Base-by-base conservation (phyloP, 2,888 invertebrate genomes). In the Heteromyza rotundicornis region DNA sequence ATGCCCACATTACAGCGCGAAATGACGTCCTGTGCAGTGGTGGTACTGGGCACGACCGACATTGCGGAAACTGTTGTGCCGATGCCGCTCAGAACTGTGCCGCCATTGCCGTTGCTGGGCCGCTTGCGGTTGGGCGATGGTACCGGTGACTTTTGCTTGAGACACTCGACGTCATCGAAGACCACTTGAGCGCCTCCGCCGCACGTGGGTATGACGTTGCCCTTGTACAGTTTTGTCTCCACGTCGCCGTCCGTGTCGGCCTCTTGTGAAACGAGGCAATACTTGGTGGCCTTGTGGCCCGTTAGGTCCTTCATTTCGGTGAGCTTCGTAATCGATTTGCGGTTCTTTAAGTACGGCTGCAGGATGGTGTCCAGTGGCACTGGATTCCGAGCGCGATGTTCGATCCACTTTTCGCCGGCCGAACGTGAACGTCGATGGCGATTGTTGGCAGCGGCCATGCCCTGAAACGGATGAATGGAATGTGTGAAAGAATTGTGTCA, bases 181-280 rank as follows among this genome's bases (percentile, higher is more conserved):
- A 97, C 90, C 0, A 98, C 92, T 77, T 98, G 96, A 0, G 96
- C 94, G 0, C 99, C 98, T 0, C 98, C 98, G 1, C 95, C 93
- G 61, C 91, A 90, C 0, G 98, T 98, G 0, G 95, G 95, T 1
- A 97, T 88, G 2, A 98, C 92, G 80, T 98, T 95, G 14, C 92
- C 98, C 89, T 96, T 98, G 79, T 93, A 95, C 16, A 97, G 80
- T 74, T 93, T 93, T 0, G 98, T 98, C 82, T 96, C 95, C 2
- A 98, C 84, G 76, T 96, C 96, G 0, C 98, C 98, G 71, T 92
- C 93, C 0, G 92, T 90, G 79, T 96, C 96, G 19, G 93, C 90
- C 72, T 94, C 94, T 83, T 98, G 98, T 0, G 96, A 92, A 17
- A 96, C 90, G 0, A 99, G 86, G 68, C 96, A 93, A 81, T 99